Percentiles rank a stretch among this genome's conserved stretches.
Conservation (phyloP, 2,113 vertebrate genomes). For the Clinocottus analis region DNA sequence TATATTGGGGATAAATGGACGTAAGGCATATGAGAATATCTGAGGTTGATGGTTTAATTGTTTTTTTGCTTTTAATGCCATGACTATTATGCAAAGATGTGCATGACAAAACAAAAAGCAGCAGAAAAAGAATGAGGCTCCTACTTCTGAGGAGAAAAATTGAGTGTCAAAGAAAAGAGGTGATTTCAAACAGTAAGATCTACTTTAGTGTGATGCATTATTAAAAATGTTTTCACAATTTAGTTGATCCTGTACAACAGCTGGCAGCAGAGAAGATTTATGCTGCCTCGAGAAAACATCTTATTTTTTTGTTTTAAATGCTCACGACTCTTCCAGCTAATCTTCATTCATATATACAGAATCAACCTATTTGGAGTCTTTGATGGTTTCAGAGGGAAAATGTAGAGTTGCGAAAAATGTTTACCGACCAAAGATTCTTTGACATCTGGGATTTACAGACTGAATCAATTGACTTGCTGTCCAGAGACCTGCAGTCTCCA, state of each 20-base stretch:
- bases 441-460: not conserved
- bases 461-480: not conserved
- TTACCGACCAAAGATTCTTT: not conserved
- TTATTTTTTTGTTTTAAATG: not conserved
- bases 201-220: conserved; percentile 22
- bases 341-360: conserved; percentile 37
- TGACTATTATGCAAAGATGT: not conserved
- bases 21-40: too few relatives aligned
- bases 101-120: not conserved
- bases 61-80: not conserved
- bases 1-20: not conserved
- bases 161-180: not conserved
- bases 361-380: not conserved
- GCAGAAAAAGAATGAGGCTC: not conserved
- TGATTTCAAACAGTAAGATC: conserved; percentile 6
- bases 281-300: not conserved
- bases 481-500: not conserved
- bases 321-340: conserved; percentile 10
- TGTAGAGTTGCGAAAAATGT: not conserved
- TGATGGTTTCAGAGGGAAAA: not conserved
- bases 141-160: not conserved
- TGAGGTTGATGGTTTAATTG: not conserved
- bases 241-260: conserved; percentile 1
- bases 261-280: not conserved
- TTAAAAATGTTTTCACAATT: conserved; percentile 9